Percentiles rank a stretch among this genome's conserved stretches.
Evolutionary conservation across 2,888 invertebrate genomes (phyloP).

Genomic region (Cynaeus angustus): DNA sequence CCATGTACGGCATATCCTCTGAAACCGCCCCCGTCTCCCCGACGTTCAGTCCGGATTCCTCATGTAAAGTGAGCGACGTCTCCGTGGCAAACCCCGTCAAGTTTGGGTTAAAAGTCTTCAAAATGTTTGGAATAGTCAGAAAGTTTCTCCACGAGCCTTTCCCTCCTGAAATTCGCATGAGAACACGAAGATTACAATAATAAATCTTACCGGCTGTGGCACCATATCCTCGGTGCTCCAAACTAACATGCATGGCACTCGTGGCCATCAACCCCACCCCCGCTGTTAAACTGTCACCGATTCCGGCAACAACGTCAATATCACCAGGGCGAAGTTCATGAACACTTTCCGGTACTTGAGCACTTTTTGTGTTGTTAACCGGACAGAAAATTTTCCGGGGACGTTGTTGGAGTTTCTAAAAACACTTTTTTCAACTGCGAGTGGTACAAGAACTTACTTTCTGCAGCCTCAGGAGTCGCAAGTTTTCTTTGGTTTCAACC

Average conservation of each 20-base stretch:
- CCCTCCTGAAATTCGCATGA: neutral
- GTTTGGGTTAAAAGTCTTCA: constrained; percentile 8
- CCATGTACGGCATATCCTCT: constrained; percentile 9
- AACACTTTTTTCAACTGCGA: neutral
- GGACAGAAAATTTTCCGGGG: neutral
- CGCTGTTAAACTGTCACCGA: constrained; percentile 12
- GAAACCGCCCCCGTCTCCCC: constrained; percentile 5
- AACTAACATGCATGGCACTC: neutral
- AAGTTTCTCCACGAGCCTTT: neutral
- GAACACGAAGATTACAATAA: neutral
- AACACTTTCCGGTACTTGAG: neutral
- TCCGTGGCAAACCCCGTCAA: neutral
- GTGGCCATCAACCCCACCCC: constrained; percentile 3
- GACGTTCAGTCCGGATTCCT: neutral
- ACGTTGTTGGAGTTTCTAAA: neutral
- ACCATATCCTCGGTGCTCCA: neutral
- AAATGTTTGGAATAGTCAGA: constrained; percentile 6
- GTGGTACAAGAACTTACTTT: neutral
- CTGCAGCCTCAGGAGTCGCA: no score
- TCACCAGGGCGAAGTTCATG: constrained; percentile 12
- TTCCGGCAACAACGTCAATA: constrained; percentile 4
- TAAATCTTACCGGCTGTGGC: neutral
- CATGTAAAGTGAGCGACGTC: constrained; percentile 2
- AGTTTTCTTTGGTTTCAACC: neutral
- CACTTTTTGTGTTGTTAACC: neutral